Conservation (phyloP, 2,113 vertebrate species). For the Eidolon helvum region DNA sequence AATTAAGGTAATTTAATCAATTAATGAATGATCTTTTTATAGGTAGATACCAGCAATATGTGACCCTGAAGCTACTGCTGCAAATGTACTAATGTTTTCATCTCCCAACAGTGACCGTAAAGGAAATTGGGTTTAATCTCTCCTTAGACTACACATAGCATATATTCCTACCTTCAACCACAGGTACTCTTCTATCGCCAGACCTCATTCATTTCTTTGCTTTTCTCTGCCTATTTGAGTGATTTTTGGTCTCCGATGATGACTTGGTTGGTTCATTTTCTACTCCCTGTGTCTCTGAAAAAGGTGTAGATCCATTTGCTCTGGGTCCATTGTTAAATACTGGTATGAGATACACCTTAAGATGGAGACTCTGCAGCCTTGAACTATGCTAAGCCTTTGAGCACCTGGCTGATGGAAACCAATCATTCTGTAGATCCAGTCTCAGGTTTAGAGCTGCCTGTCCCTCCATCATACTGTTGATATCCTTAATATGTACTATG, state of each 20-base stretch:
- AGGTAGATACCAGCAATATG: background rate
- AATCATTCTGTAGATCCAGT: background rate
- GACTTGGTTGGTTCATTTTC: background rate
- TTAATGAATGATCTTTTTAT: background rate
- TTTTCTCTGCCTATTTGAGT: background rate
- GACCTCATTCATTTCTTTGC: background rate
- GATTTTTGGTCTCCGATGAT: background rate
- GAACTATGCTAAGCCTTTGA: background rate
- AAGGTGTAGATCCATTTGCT: background rate
- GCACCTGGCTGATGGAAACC: background rate
- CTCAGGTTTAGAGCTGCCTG: background rate
- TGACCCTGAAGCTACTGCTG: background rate
- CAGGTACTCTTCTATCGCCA: fast-evolving
- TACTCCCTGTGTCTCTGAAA: background rate
- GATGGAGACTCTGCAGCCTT: background rate
- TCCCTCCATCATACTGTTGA: background rate
- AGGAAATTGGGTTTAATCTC: background rate
- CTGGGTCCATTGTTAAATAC: no score
- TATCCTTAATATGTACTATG: no score
- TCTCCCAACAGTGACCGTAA: background rate
- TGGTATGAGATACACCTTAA: background rate
- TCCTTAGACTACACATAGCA: background rate
- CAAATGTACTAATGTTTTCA: background rate
- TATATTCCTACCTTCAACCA: background rate
- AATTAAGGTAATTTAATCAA: background rate